Conservation (phyloP, 2,113 vertebrate genomes). For the Perccottus glenii region DNA sequence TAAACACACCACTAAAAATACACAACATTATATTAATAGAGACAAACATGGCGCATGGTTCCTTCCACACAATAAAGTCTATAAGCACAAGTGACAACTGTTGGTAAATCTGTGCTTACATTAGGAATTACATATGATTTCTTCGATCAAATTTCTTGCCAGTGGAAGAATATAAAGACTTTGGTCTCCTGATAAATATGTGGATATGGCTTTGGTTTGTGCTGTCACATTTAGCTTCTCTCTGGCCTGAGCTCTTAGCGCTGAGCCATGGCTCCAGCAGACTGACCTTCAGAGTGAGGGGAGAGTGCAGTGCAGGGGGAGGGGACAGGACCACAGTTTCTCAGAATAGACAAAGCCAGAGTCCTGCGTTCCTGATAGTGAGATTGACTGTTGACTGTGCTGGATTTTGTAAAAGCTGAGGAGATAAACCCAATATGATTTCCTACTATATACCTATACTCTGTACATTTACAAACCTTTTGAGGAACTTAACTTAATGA, state of each 20-base stretch:
- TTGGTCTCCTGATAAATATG: slow-evolving; percentile 7
- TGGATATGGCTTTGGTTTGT: not conserved
- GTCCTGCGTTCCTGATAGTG: slow-evolving; percentile 72
- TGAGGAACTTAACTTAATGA: too few relatives aligned
- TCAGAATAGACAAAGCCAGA: slow-evolving; percentile 83
- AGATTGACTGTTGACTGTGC: slow-evolving; percentile 46
- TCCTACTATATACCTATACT: not conserved
- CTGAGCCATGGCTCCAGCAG: slow-evolving; percentile 58
- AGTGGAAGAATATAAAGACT: not conserved
- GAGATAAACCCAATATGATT: slow-evolving; percentile 25
- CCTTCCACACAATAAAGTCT: slow-evolving; percentile 24
- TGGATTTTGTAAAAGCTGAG: slow-evolving; percentile 26
- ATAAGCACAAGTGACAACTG: not conserved
- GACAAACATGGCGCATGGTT: slow-evolving; percentile 55
- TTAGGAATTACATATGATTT: not conserved
- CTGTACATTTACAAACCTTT: not conserved
- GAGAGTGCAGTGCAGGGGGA: slow-evolving; percentile 64
- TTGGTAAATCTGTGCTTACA: not conserved
- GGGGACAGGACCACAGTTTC: slow-evolving; percentile 61
- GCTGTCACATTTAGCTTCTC: slow-evolving; percentile 6
- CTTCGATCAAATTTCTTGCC: not conserved
- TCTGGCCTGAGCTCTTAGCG: slow-evolving; percentile 53
- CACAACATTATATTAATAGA: slow-evolving; percentile 72
- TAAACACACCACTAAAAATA: slow-evolving; percentile 79
- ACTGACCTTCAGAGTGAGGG: slow-evolving; percentile 79